Base-by-base conservation (phyloP, 2,888 invertebrate genomes). In the Priapulus caudatus region DNA sequence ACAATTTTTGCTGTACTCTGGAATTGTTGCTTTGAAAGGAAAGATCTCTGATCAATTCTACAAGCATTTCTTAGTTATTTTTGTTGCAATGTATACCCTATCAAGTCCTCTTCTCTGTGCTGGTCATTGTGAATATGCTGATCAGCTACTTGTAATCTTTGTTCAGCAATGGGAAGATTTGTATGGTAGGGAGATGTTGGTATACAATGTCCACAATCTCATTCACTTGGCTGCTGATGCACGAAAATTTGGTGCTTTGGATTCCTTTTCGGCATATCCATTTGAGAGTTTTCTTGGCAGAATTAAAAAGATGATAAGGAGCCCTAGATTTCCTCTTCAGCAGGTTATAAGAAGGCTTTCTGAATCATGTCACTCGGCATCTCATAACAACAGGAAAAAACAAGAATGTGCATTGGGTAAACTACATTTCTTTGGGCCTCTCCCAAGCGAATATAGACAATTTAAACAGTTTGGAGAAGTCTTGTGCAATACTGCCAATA, bases 191-290 rank as follows among this genome's bases (percentile, higher is more conserved):
- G 60, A 66, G 33, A 58, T 57, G 52, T 52, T 67, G n/a, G 60
- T 62, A 10, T 66, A 67, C 54, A 71, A 71, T 61, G 59, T 70
- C 3, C 70, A 71, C 58, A 60, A 61, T 45, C 53, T 71, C 16
- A 54, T 62, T 23, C 70, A 71, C 59, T 45, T 70, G 23, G 60
- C 65, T 20, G 60, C 63, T 50, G 69, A 71, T 56, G 64, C 61
- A 3, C 23, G 47, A 50, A 61, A 52, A 24, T 66, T 61, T 58
- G 69, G 69, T 3, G 33, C 45, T 21, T 58, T 69, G 20, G 62
- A 65, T 50, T 57, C 57, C 23, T 65, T 65, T 54, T 65, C 61
- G 48, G 58, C 65, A 3, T 70, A 69, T 58, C 61, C 63, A 5
- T 70, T 65, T 62, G 68, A 70, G 58, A 68, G 61, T 50, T 60